Evolutionary conservation across 1,140 invertebrate species (phyloP), one percentile per base, ranked within the genome.

Genomic region (Drosophila aff.): DNA sequence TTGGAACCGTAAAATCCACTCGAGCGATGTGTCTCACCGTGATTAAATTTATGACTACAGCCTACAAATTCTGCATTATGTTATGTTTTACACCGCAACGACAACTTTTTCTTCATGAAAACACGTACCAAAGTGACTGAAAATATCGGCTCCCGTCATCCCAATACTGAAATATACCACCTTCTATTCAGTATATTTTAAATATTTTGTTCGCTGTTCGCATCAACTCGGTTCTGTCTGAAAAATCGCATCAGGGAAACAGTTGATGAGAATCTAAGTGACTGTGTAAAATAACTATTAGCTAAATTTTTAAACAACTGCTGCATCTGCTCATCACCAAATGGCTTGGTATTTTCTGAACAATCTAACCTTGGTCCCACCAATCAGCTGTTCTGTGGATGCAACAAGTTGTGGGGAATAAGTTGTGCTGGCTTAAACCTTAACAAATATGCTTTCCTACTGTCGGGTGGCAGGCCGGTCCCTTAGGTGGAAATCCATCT

Each of bases 381-480:
- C 16, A 38, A 46, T 11, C 40, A 66, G 63, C 58, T 66, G 40
- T 11, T 40, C 4, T 23, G 15, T 23, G 5, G 0, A n/a, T 11
- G 5, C 9, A 38, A 40, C 15, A 23, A 55, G 13, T 23, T n/a
- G 15, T 38, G 11, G 8, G 4, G 1, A 52, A 33, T 6, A 13
- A 16, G 33, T 55, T 33, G 16, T 11, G 1, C 3, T 15, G 6
- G 10, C 9, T n/a, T 0, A 23, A 18, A 2, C 11, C 18, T 52
- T 11, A 13, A 18, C 4, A 40, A 68, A 41, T 18, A 67, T 68
- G 66, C 28, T 69, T 10, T 16, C 21, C 15, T 62, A 11, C 64
- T 36, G 31, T n/a, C 67, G 64, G 1, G 11, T 38, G 21, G 31
- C 28, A n/a, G 7, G 28, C 13, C 28, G 16, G n/a, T 28, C 38